Evolutionary conservation across 2,797 vertebrate species (phyloP), one percentile per base, ranked within the genome.

Genomic region (Antennarius maculatus): DNA sequence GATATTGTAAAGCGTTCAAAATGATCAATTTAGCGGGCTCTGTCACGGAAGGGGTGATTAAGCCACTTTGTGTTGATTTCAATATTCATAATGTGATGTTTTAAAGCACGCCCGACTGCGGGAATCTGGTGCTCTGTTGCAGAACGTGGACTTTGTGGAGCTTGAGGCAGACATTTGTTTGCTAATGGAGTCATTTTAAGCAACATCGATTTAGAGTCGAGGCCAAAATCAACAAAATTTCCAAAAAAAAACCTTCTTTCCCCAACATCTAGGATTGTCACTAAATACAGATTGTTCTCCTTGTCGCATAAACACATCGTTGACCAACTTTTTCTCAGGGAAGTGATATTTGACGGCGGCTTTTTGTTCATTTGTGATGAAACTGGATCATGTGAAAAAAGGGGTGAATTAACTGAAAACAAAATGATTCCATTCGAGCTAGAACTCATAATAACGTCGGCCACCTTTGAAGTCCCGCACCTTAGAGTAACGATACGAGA

Each of bases 21-120:
- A 88, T 90, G 88, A 91, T 91, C 88, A 87, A 90, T 91, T 89
- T 79, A 87, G 84, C 76, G 5, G 72, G 16, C 70, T 86, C 72
- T 87, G 89, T 87, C 86, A 83, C 86, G 78, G 41, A 77, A 91
- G 86, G 87, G 90, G 86, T 89, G 90, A 90, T 90, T 88, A 92
- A 86, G 85, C 77, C 83, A 87, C 86, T 88, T 91, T 91, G 88
- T 90, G 86, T 88, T 79, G 79, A 83, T 88, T 90, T 91, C 81
- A 90, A 89, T 91, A 87, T 87, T 90, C 77, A 61, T 87, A 83
- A 87, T 89, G 80, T 64, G 79, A 54, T 42, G 79, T 69, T 72
- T 85, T 85, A 82, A 81, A 80, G 81, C 62, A 66, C 75, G 52
- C 46, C 83, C 78, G 31, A 81, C 83, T 77, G 86, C 9, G 79